Conservation (phyloP, 2,888 invertebrate genomes). For the Conops quadrifasciatus region DNA sequence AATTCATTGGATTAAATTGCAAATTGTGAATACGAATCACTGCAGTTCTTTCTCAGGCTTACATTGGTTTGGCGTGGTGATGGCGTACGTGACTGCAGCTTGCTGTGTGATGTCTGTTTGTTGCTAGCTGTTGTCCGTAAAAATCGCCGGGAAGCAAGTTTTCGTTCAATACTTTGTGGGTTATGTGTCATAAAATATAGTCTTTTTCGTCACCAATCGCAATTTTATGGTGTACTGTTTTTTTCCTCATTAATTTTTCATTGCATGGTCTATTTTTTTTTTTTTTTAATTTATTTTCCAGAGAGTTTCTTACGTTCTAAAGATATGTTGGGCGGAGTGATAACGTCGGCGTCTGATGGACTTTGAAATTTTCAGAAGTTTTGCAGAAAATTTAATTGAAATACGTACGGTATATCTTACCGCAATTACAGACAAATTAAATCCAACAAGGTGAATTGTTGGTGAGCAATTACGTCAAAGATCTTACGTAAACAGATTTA, state of each 20-base stretch:
- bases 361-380: no score
- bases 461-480: no score
- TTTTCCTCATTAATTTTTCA: conserved; percentile 15
- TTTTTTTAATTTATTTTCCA: neutral
- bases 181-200: conserved; percentile 14
- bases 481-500: no score
- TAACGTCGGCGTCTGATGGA: no score
- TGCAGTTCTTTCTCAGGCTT: conserved; percentile 37
- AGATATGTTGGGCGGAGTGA: no score
- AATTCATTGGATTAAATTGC: conserved; percentile 57
- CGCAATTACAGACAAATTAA: no score
- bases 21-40: conserved; percentile 47
- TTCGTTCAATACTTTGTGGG: conserved; percentile 31
- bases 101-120: conserved; percentile 60
- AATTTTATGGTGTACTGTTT: conserved; percentile 21
- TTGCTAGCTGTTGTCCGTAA: conserved; percentile 37
- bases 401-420: no score
- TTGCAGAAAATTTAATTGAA: no score
- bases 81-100: conserved; percentile 62
- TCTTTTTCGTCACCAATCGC: conserved; percentile 3
- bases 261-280: neutral
- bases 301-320: no score
- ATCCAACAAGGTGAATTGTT: no score
- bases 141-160: conserved; percentile 34
- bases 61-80: conserved; percentile 39